Evolutionary conservation across 2,888 invertebrate species (phyloP).

Genomic region (Patella ulyssiponensis): DNA sequence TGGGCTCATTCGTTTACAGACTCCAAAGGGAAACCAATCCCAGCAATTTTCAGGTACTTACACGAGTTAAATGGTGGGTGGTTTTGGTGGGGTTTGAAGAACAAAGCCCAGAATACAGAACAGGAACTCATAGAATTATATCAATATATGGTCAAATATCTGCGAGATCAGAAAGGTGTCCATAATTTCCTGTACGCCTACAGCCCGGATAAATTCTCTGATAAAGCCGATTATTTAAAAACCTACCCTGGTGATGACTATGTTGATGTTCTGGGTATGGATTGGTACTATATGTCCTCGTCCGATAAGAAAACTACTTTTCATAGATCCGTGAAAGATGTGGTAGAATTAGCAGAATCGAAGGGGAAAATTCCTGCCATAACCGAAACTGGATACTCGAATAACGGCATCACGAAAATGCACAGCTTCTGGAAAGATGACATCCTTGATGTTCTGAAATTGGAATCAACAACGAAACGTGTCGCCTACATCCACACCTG

Average conservation of each 20-base stretch:
- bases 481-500: conserved; percentile 37
- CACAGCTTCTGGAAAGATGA: conserved; percentile 36
- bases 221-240: conserved; percentile 27
- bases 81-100: no score
- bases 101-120: conserved; percentile 27
- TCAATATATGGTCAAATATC: conserved; percentile 33
- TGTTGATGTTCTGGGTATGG: conserved; percentile 38
- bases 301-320: conserved; percentile 13
- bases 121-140: conserved; percentile 35
- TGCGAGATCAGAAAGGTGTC: conserved; percentile 35
- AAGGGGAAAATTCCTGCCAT: conserved; percentile 39
- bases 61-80: no score
- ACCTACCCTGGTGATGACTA: conserved; percentile 40
- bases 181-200: conserved; percentile 42
- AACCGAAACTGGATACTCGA: conserved; percentile 35
- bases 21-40: not conserved
- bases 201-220: conserved; percentile 33
- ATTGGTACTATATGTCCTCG: conserved; percentile 31
- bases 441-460: conserved; percentile 29
- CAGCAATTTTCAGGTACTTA: no score
- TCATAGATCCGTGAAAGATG: conserved; percentile 19
- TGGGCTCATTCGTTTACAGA: conserved; percentile 31
- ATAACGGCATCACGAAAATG: conserved; percentile 28
- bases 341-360: conserved; percentile 33
- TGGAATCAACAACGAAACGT: conserved; percentile 19